Base-by-base conservation (phyloP, 2,113 vertebrate genomes). In the Phrynosoma platyrhinos region DNA sequence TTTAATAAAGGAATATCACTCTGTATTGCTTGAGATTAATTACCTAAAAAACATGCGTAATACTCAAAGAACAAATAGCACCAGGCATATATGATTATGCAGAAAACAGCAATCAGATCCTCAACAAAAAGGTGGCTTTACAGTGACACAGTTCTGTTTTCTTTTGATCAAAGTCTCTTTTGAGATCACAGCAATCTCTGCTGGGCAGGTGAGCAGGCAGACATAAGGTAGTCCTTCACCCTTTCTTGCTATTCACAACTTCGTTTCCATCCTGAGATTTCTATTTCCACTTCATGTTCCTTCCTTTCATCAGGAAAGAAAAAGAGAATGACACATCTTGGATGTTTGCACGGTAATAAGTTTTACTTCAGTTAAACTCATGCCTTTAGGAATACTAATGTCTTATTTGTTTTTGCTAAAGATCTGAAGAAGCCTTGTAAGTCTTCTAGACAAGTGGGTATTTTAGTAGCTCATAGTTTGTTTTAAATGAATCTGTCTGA, bases 361-460 rank as follows among this genome's bases (percentile, higher is more conserved):
- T 53, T 83, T 12, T 30, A 16, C 86, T 93, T 90, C 86, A 42
- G 0, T 89, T 16, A 72, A 86, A 75, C 5, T 62, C 85, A 6
- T 77, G 40, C 83, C 40, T 89, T 92, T 82, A 91, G 72, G 84
- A 87, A 86, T 72, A 90, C 86, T 84, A 80, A 89, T 86, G 36
- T 84, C 76, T 89, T 87, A 52, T 58, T n/a, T 64, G 66, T 94
- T 95, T 94, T 84, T 36, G 91, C 88, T 91, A 83, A 93, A 88
- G 30, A 92, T 86, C 78, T 85, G 18, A 93, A 87, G 64, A 87
- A 87, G 83, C 87, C 2, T 62, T 82, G 12, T 69, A 91, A 71
- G 76, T 76, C 10, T 42, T 78, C n/a, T 90, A 90, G 55, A 87
- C 30, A 88, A 53, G 12, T 66, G 79, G 13, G 83, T 87, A 74